Conservation (phyloP, 2,797 vertebrate species). For the Sebastes umbrosus region DNA sequence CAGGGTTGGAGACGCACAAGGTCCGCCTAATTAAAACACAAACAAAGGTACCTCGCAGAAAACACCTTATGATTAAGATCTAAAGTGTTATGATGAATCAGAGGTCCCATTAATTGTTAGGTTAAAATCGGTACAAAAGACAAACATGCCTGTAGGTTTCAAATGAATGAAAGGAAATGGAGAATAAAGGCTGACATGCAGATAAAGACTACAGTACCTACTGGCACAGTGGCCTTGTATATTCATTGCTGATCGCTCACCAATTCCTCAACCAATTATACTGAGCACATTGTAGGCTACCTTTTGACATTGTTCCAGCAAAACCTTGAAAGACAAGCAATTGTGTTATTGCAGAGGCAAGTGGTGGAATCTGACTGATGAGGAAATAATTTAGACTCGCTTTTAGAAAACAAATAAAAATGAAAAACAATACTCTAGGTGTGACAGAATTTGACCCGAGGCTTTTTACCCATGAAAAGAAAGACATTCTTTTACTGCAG, state of each 20-base stretch:
- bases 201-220: conserved; percentile 60
- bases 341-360: conserved; percentile 39
- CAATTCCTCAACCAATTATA: conserved; percentile 54
- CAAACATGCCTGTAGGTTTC: conserved; percentile 84
- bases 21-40: conserved; percentile 97
- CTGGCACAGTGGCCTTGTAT: conserved; percentile 74
- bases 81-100: conserved; percentile 94
- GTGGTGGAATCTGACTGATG: conserved; percentile 37
- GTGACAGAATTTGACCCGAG: conserved; percentile 58
- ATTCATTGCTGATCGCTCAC: conserved; percentile 48
- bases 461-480: conserved; percentile 50
- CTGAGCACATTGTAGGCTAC: conserved; percentile 50
- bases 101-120: conserved; percentile 90
- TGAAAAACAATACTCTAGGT: conserved; percentile 61
- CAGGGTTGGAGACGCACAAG: conserved; percentile 91
- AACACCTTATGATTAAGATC: conserved; percentile 92
- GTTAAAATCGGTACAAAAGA: conserved; percentile 90
- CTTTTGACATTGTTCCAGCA: conserved; percentile 55
- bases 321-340: conserved; percentile 54
- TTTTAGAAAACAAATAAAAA: conserved; percentile 30
- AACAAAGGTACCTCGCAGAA: conserved; percentile 93
- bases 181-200: conserved; percentile 70
- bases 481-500: conserved; percentile 59
- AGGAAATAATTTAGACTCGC: conserved; percentile 31
- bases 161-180: conserved; percentile 79